Base-by-base conservation (phyloP, 1,140 invertebrate genomes). In the Spodoptera frugiperda region DNA sequence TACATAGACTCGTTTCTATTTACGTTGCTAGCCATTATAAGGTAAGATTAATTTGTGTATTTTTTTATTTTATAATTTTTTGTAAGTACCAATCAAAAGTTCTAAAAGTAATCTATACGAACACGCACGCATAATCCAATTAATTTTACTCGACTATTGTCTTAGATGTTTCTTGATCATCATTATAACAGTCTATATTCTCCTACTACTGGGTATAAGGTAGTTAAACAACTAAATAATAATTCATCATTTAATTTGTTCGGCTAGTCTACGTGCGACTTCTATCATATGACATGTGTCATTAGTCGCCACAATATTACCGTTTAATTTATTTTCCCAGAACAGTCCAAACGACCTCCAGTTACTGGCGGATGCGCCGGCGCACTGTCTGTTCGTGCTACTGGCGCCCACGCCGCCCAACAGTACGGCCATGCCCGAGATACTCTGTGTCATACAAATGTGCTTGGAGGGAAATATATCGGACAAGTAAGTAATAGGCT, bases 321-420 rank as follows among this genome's bases (percentile, higher is more conserved):
- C 25, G 0, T 25, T 25, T n/a, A n/a, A 25, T 2, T 25, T n/a
- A n/a, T 25, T 25, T 0, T 25, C n/a, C 39, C 92, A 98, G 96
- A 99, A 99, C 94, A 98, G 97, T 73, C 99, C 99, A 0, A 99
- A 99, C 95, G 99, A 99, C 95, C 94, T 99, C 10, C 99, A 99
- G 95, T 97, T 99, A 96, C 96, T 99, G 94, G 99, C 99, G 11
- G 99, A 99, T 95, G 99, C 99, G 10, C 99, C 99, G 0, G 98
- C 98, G 4, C 99, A 99, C 95, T 98, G 99, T 93, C 91, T 99
- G 17, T 99, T 99, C 95, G 99, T 98, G 87, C 94, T 99, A 14
- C 94, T 99, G 61, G 98, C 98, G 0, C 98, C 99, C 0, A 95
- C 97, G 1, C 95, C 97, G 82, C 95, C 96, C 5, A 95, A 96